These are phyloP conservation scores for Drosophila nebulosa DNA, from an alignment of 1,140 invertebrate genomes.

Conservation along the genomic window DNA sequence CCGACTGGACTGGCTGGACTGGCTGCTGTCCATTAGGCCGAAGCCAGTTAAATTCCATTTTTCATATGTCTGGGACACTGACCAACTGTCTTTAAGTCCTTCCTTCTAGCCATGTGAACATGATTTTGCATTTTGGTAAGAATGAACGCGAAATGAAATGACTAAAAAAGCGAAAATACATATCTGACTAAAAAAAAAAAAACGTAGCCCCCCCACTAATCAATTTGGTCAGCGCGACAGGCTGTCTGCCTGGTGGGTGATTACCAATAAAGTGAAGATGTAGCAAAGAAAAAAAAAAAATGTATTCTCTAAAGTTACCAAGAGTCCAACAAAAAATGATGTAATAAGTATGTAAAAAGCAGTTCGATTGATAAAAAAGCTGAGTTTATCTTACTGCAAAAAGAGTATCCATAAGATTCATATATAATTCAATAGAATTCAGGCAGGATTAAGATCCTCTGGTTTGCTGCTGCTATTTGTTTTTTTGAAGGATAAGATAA, in stretches of 20 bases:
- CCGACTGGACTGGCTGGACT: conserved; percentile 20
- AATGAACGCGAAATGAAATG: background rate
- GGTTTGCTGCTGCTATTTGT: no score
- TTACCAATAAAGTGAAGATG: background rate
- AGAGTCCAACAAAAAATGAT: no score
- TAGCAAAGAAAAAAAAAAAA: background rate
- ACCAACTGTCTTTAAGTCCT: conserved; percentile 25
- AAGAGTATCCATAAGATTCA: no score
- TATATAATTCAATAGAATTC: no score
- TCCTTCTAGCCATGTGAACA: conserved; percentile 24
- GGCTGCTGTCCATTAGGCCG: conserved; percentile 32
- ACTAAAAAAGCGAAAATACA: background rate
- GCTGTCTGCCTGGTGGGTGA: conserved; percentile 33
- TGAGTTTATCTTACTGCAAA: no score
- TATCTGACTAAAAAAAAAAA: background rate
- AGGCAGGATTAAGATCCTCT: no score
- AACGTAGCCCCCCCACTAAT: conserved; percentile 32
- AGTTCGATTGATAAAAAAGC: no score
- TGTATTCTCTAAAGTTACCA: background rate
- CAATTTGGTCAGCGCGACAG: conserved; percentile 38
- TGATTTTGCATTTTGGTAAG: conserved; percentile 34
- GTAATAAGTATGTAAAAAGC: no score
- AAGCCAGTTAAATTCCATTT: conserved; percentile 29
- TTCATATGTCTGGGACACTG: conserved; percentile 37
- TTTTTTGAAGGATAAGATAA: no score